Evolutionary conservation across 2,113 vertebrate species (phyloP).

Genomic region (Peromyscus leucopus): DNA sequence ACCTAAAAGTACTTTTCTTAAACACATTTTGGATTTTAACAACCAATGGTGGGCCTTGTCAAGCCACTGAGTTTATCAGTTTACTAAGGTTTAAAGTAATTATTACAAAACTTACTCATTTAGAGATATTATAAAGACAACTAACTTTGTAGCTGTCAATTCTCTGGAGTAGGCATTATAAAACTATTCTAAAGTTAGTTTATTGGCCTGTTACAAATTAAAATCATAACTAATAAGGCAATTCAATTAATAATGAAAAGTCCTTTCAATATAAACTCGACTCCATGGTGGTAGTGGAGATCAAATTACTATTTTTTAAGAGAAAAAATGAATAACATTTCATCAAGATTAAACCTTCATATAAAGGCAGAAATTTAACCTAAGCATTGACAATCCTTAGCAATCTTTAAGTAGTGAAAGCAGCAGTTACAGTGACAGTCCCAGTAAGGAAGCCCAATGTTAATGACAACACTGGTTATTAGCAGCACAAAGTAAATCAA

Average conservation of each 20-base stretch:
- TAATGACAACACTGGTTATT: constrained; percentile 53
- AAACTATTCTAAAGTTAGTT: constrained; percentile 34
- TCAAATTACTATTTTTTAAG: constrained; percentile 48
- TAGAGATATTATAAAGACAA: constrained; percentile 21
- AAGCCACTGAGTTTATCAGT: constrained; percentile 22
- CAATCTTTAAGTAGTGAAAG: not conserved
- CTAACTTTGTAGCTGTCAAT: not conserved
- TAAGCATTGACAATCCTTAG: not conserved
- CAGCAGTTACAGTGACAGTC: constrained; percentile 18
- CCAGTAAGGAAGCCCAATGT: not conserved
- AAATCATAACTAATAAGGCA: constrained; percentile 60
- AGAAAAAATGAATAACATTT: constrained; percentile 25
- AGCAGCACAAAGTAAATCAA: constrained; percentile 65
- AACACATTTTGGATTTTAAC: constrained; percentile 51
- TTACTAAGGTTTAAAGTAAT: constrained; percentile 18
- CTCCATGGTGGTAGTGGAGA: not conserved
- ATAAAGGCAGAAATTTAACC: constrained; percentile 38
- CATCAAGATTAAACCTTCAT: constrained; percentile 48
- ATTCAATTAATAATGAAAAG: constrained; percentile 45
- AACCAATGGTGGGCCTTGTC: not conserved
- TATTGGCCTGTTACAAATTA: constrained; percentile 60
- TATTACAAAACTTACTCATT: constrained; percentile 6
- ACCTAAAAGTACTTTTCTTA: constrained; percentile 30
- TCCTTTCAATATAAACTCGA: constrained; percentile 13
- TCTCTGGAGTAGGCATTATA: not conserved